These are phyloP conservation scores for Parapristionchus giblindavisi DNA, from an alignment of 2,888 invertebrate species.

Conservation along the genomic window DNA sequence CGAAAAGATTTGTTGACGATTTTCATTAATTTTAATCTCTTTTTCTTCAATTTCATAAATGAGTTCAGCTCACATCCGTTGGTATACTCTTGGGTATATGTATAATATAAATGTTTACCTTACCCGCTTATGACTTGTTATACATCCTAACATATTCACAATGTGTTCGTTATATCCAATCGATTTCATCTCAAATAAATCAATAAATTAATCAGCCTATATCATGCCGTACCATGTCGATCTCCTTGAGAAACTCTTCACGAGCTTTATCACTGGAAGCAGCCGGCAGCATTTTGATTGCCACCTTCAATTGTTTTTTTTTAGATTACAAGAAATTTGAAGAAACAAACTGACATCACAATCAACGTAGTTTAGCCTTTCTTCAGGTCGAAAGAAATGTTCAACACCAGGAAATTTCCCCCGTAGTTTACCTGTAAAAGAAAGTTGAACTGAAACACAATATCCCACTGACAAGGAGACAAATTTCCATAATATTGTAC, in stretches of 20 bases:
- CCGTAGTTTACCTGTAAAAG: slow-evolving; percentile 55
- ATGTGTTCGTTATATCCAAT: slow-evolving; percentile 48
- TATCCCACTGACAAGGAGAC: neutral
- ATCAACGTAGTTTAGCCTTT: slow-evolving; percentile 41
- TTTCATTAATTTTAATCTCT: too few species aligned
- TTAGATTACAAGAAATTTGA: neutral
- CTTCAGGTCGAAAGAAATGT: slow-evolving; percentile 53
- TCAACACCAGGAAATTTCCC: slow-evolving; percentile 62
- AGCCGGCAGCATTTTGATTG: slow-evolving; percentile 58
- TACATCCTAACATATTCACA: slow-evolving; percentile 67
- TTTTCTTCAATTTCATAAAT: too few species aligned
- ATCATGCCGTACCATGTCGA: slow-evolving; percentile 50
- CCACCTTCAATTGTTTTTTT: slow-evolving; percentile 7
- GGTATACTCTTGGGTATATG: neutral
- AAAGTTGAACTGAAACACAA: neutral
- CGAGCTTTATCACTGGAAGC: slow-evolving; percentile 59
- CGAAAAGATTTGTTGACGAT: neutral
- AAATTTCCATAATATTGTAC: neutral
- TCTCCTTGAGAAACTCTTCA: slow-evolving; percentile 60
- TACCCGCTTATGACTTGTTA: slow-evolving; percentile 48
- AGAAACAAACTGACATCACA: slow-evolving; percentile 43
- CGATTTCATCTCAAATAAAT: slow-evolving; percentile 57
- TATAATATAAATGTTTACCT: neutral
- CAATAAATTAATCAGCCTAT: neutral
- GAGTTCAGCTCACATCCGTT: too few species aligned